Base-by-base conservation (phyloP, 2,113 vertebrate genomes). In the Gymnogyps californianus region DNA sequence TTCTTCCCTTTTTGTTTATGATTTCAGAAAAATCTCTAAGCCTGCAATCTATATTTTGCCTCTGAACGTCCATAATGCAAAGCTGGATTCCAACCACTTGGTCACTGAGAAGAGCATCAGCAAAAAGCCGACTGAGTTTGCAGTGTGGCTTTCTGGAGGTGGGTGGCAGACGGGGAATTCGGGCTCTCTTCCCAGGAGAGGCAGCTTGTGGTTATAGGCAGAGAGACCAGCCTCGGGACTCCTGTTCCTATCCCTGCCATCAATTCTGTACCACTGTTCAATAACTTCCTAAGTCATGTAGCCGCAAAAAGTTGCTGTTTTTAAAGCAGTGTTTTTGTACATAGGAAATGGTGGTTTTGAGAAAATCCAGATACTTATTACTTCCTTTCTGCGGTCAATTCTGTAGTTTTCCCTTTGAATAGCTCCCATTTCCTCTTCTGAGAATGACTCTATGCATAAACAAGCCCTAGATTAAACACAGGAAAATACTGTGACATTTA, bases 1-100 rank as follows among this genome's bases (percentile, higher is more conserved):
- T 95, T 85, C 66, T 89, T 31, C 42, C 85, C 76, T 76, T 94
- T 93, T 96, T 96, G 92, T 97, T 97, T 97, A 96, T 61, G 86
- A 66, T 88, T 91, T 96, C 64, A 83, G 95, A 83, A 92, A 93
- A 94, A 88, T 76, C 95, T 95, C 78, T 11, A 66, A 95, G 70
- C 71, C 94, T 94, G 78, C 92, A 61, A 12, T 95, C 82, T 77
- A 4, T 93, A 29, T 88, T 91, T 96, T 95, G 40, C 83, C 82
- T 87, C 79, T 77, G 26, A 91, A 19, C 92, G 59, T 89, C 72
- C 67, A 2, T 22, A 46, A n/a, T 28, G 51, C 71, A 51, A 74
- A 93, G 47, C 44, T 86, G 79, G 22, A 17, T n/a, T 64, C 83
- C 76, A 65, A 7, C 11, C 89, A 8, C 54, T 92, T 52, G 58